Base-by-base conservation (phyloP, 1,140 invertebrate genomes). In the Dendroctonus valens region DNA sequence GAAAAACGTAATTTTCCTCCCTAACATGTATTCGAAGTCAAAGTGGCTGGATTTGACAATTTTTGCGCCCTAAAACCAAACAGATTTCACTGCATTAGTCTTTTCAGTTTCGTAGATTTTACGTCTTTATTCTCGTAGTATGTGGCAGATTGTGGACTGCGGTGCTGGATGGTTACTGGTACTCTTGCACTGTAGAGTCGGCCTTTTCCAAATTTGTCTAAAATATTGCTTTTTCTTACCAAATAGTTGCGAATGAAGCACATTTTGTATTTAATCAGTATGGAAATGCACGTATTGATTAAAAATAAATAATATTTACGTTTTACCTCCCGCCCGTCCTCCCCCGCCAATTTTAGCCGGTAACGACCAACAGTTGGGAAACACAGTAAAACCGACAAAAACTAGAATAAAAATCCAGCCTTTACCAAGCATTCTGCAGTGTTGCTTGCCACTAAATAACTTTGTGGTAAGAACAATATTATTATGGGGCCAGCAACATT, bases 1-100 rank as follows among this genome's bases (percentile, higher is more conserved):
- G 40, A 96, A 82, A 73, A 96, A 96, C 5, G 90, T 90, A 54
- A 96, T 94, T 80, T 96, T 96, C 76, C 95, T 92, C 5, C 94
- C 94, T 67, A 96, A 76, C 68, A 93, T 90, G 77, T 95, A 96
- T 82, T 95, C 92, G 78, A 91, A 86, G 81, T 96, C 93, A 80
- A 96, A 96, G 79, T 96, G 93, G 2, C 93, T 95, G 6, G 92
- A 87, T 69, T 92, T 84, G 11, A 91, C 78, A 68, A 96, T 96
- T 81, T 92, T 93, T 0, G 94, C 93, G 40, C 93, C 93, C 93
- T 96, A 75, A 72, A 80, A 79, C 39, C 4, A 44, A 48, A 49
- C 15, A 57, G 49, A 57, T 40, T 49, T 26, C 26, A 26, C 26
- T 26, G 26, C 26, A 26, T 52, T 52, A 5, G 50, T 40, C 14